Evolutionary conservation across 2,888 invertebrate genomes (phyloP), one percentile per base, ranked within the genome.

Genomic region (Furcula furcula): DNA sequence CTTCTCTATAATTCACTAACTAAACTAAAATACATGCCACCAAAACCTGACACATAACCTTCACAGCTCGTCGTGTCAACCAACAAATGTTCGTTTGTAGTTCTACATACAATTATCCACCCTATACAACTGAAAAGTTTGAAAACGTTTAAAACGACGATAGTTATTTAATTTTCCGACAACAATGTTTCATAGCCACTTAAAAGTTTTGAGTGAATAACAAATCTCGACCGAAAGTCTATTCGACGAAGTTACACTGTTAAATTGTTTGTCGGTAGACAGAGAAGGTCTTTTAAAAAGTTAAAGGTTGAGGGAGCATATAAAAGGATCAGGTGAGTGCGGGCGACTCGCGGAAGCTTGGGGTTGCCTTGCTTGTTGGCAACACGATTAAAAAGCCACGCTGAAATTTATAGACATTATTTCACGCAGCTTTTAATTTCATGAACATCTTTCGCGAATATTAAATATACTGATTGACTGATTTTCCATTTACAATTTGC

Each of bases 171-270:
- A 85, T 78, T 79, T 80, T 82, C 81, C 76, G 74, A 78, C 77
- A 75, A 80, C 76, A 74, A 76, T 83, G 81, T 83, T 84, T 85
- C 85, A 80, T 84, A 86, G 81, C 76, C 85, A 84, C 86, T 86
- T 86, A 84, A 86, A 87, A 86, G 73, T 86, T 86, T 79, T 75
- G 75, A 85, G 79, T 82, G 85, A 85, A 86, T 86, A 86, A 86
- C 86, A 87, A 86, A 87, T 85, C 86, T 83, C 67, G 69, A 76
- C 70, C 59, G 71, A 79, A 85, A 86, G 83, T 85, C 77, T 79
- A 76, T 81, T 78, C 72, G 65, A 54, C 62, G 63, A 78, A 86
- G 83, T 87, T 84, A 71, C 66, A 65, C 80, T 71, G 82, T 79
- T 83, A 83, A 85, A 86, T 81, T 85, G 83, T 85, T 81, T 77